A percentile compares a stretch with the other conserved stretches of the same genome.
Evolutionary conservation across 2,888 invertebrate genomes (phyloP).

Genomic region (Epirrita christyi): DNA sequence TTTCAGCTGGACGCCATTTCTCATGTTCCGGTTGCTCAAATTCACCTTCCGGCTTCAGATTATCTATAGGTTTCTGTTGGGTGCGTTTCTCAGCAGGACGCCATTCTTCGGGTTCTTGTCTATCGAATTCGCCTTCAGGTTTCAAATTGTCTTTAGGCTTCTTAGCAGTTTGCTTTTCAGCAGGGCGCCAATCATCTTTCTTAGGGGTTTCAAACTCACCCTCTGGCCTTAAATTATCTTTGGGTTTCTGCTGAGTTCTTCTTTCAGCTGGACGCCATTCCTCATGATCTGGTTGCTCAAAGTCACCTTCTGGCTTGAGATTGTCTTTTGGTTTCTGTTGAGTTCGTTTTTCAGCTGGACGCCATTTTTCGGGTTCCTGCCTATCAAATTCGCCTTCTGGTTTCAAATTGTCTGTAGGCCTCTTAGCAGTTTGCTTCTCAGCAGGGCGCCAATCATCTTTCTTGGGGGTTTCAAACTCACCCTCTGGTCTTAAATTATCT

Average conservation of each 20-base stretch:
- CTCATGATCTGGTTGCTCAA: slow-evolving; percentile 68
- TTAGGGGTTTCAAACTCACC: slow-evolving; percentile 52
- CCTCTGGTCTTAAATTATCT: slow-evolving; percentile 81
- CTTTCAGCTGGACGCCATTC: slow-evolving; percentile 72
- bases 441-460: slow-evolving; percentile 72
- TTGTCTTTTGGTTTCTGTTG: slow-evolving; percentile 76
- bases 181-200: slow-evolving; percentile 67
- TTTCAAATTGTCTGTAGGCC: slow-evolving; percentile 73
- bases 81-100: slow-evolving; percentile 64
- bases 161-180: slow-evolving; percentile 61
- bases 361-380: slow-evolving; percentile 65
- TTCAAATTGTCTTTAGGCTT: slow-evolving; percentile 56
- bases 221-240: slow-evolving; percentile 73
- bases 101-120: slow-evolving; percentile 55
- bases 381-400: slow-evolving; percentile 57
- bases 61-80: slow-evolving; percentile 60
- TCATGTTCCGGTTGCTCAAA: slow-evolving; percentile 71
- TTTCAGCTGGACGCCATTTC: slow-evolving; percentile 70
- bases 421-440: slow-evolving; percentile 70
- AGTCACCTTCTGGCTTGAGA: slow-evolving; percentile 85
- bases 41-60: slow-evolving; percentile 77
- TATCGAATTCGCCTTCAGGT: slow-evolving; percentile 79
- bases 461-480: slow-evolving; percentile 62
- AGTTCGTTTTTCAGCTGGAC: slow-evolving; percentile 66
- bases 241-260: slow-evolving; percentile 65